Conservation (phyloP, 2,113 vertebrate species). For the Ailuropoda melanoleuca region DNA sequence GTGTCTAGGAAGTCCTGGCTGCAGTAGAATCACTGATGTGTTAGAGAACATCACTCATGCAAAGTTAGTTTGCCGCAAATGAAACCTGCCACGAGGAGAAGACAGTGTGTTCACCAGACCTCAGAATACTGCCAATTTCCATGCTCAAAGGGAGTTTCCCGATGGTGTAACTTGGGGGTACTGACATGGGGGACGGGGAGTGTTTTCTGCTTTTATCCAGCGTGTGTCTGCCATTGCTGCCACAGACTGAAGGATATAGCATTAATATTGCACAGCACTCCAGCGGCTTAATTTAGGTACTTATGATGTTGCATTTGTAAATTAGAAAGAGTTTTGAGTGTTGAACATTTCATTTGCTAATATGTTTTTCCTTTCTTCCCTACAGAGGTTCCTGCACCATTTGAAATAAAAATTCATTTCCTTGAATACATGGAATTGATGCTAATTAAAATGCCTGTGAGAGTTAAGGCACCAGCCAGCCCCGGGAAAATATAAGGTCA, state of each 20-base stretch:
- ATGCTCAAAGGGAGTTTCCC: neutral
- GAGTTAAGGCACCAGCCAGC: slow-evolving; percentile 48
- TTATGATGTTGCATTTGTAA: slow-evolving; percentile 61
- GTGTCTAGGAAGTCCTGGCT: neutral
- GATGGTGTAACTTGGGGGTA: neutral
- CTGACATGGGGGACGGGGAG: neutral
- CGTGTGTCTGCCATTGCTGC: neutral
- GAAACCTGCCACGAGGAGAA: neutral
- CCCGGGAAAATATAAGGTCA: slow-evolving; percentile 69
- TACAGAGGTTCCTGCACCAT: slow-evolving; percentile 43
- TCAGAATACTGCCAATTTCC: slow-evolving; percentile 32
- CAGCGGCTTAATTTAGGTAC: slow-evolving; percentile 33
- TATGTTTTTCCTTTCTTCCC: slow-evolving; percentile 42
- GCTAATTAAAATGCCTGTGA: slow-evolving; percentile 72
- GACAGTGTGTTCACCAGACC: neutral
- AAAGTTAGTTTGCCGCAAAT: neutral
- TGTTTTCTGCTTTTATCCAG: neutral
- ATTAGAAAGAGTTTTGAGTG: slow-evolving; percentile 52
- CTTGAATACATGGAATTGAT: slow-evolving; percentile 61
- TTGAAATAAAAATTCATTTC: slow-evolving; percentile 74
- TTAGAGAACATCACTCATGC: neutral
- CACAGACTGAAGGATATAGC: neutral
- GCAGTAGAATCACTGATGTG: accelerated
- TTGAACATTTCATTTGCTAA: slow-evolving; percentile 57
- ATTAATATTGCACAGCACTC: neutral